phyloP scores from a whole-genome alignment of 2,888 invertebrate genomes.

The Chalcis sispes region DNA sequence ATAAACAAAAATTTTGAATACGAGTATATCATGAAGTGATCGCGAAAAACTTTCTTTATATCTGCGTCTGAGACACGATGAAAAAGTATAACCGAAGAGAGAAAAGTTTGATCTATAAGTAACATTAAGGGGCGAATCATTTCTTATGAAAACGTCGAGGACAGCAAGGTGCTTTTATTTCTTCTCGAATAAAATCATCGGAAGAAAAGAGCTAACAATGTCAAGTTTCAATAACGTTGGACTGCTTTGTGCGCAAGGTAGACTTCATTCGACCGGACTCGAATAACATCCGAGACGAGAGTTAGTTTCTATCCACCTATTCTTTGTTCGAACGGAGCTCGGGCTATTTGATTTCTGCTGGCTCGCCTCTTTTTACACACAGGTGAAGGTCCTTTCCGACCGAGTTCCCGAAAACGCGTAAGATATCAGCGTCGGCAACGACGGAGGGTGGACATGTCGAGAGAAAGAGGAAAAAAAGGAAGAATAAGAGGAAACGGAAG shows the following conservation, averaged over 20 bases:
- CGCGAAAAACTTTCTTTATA: too few relatives aligned
- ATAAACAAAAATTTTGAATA: too few relatives aligned
- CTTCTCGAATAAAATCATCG: neutral
- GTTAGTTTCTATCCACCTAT: neutral
- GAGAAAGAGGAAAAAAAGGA: neutral
- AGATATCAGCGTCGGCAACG: neutral
- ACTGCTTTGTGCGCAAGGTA: conserved; percentile 10
- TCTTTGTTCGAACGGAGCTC: neutral
- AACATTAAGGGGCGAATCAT: neutral
- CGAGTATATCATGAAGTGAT: too few relatives aligned
- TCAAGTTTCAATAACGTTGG: conserved; percentile 6
- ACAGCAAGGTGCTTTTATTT: too few relatives aligned
- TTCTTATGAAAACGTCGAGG: neutral
- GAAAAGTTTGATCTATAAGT: neutral
- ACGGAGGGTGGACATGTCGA: neutral
- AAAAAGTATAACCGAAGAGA: neutral
- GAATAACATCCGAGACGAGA: neutral
- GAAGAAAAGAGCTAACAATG: neutral
- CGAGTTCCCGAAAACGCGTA: too few relatives aligned
- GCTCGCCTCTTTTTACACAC: too few relatives aligned
- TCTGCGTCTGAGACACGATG: too few relatives aligned
- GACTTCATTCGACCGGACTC: neutral
- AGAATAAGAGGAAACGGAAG: neutral
- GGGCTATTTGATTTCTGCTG: neutral
- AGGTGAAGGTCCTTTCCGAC: too few relatives aligned